Base-by-base conservation (phyloP, 2,888 invertebrate species). In the Hipparchia semele region DNA sequence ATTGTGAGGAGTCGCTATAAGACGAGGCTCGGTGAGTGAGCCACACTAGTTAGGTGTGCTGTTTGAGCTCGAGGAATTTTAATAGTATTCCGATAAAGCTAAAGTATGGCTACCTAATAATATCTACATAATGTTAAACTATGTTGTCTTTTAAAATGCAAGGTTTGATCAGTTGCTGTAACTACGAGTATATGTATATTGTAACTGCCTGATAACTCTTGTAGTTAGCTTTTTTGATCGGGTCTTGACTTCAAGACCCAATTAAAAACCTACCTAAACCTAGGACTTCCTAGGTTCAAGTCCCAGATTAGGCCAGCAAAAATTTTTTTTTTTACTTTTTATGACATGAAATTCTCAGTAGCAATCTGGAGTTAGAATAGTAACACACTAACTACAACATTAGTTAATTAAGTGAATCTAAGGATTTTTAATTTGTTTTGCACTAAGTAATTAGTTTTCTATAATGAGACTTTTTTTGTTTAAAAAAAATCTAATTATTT, bases 1-100 rank as follows among this genome's bases (percentile, higher is more conserved):
- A 91, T 91, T 91, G 91, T 91, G 84, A 84, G 83, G 79, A 80
- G 71, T 70, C 64, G 67, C 74, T 68, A 68, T 45, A 56, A 70
- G 72, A 71, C 68, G 68, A 74, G 72, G 61, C 54, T 9, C 49
- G 71, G 51, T 60, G 71, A 71, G 61, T 69, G 69, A 69, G 69
- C 60, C 33, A 9, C 69, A 69, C 69, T 69, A 39, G 67, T 68
- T 72, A 62, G 72, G 68, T 67, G 56, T 62, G 66, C 54, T 67
- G 56, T 46, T 72, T 56, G 72, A 67, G 12, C 13, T 49, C 51
- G 45, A 23, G 68, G 72, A 68, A 68, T 62, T 68, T 62, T 67
- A 68, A 68, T 72, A 67, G 53, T 67, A 66, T 67, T 60, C 53
- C 58, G 46, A 46, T 67, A 67, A 23, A 64, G 10, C 12, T 65